phyloP scores from a whole-genome alignment of 2,888 invertebrate species.

The Tachystola acroxantha region DNA sequence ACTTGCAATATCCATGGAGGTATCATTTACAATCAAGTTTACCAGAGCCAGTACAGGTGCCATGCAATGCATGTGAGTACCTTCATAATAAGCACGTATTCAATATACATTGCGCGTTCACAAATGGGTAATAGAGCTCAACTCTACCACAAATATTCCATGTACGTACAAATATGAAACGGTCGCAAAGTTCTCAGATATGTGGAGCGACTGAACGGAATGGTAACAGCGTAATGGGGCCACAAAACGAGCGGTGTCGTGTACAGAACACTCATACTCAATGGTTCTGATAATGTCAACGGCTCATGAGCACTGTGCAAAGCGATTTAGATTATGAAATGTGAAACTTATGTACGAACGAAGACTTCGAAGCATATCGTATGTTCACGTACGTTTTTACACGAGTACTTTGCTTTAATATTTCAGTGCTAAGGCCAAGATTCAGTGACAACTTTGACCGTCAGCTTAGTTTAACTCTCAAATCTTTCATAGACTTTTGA shows the following conservation, averaged over 20 bases:
- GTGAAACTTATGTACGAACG: constrained; percentile 5
- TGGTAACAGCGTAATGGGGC: constrained; percentile 4
- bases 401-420: too few relatives aligned
- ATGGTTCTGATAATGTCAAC: constrained; percentile 10
- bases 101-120: constrained; percentile 7
- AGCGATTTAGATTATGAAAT: constrained; percentile 7
- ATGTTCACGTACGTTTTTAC: too few relatives aligned
- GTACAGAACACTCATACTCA: constrained; percentile 1
- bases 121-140: not conserved
- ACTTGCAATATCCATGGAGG: not conserved
- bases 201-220: not conserved
- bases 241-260: constrained; percentile 4
- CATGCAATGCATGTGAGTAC: too few relatives aligned
- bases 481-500: too few relatives aligned
- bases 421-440: too few relatives aligned
- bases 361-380: too few relatives aligned
- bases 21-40: too few relatives aligned
- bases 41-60: too few relatives aligned
- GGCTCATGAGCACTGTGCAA: not conserved
- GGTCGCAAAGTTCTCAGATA: not conserved
- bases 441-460: too few relatives aligned
- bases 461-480: too few relatives aligned
- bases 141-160: not conserved
- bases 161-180: not conserved
- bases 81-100: too few relatives aligned